phyloP scores from a whole-genome alignment of 2,797 vertebrate species.

The Hephaestus fuliginosus region DNA sequence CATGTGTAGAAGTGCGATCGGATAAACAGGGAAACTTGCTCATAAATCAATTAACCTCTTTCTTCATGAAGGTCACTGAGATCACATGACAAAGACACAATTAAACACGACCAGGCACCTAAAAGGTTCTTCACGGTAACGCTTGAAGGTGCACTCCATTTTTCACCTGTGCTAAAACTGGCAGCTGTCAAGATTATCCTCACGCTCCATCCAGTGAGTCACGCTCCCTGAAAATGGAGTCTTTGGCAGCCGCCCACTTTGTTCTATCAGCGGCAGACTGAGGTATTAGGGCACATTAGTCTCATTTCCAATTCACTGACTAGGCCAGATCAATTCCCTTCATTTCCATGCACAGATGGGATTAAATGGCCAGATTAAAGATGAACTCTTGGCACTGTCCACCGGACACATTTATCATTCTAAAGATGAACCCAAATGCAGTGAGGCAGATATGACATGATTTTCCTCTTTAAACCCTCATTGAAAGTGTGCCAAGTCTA shows the following conservation, averaged over 20 bases:
- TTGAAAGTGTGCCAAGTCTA: conserved; percentile 22
- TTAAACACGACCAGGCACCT: conserved; percentile 35
- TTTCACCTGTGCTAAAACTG: conserved; percentile 62
- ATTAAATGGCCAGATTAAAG: conserved; percentile 81
- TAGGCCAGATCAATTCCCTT: conserved; percentile 70
- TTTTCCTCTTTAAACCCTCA: conserved; percentile 43
- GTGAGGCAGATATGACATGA: conserved; percentile 50
- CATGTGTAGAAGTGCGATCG: conserved; percentile 34
- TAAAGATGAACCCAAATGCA: conserved; percentile 59
- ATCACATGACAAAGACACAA: conserved; percentile 50
- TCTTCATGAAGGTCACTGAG: conserved; percentile 51
- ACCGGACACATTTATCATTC: conserved; percentile 50
- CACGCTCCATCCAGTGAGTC: conserved; percentile 55
- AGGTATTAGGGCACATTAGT: conserved; percentile 74
- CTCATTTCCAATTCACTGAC: conserved; percentile 79
- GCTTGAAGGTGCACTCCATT: conserved; percentile 45
- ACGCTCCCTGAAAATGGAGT: conserved; percentile 69
- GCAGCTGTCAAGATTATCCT: conserved; percentile 63
- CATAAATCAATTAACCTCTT: conserved; percentile 53
- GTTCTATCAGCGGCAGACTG: conserved; percentile 67
- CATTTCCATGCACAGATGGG: conserved; percentile 73
- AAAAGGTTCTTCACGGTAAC: conserved; percentile 16
- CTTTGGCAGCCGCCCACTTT: conserved; percentile 70
- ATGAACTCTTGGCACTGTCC: conserved; percentile 68
- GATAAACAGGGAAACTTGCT: conserved; percentile 42